Evolutionary conservation across 2,888 invertebrate species (phyloP).

Genomic region (Agonopterix arenella): DNA sequence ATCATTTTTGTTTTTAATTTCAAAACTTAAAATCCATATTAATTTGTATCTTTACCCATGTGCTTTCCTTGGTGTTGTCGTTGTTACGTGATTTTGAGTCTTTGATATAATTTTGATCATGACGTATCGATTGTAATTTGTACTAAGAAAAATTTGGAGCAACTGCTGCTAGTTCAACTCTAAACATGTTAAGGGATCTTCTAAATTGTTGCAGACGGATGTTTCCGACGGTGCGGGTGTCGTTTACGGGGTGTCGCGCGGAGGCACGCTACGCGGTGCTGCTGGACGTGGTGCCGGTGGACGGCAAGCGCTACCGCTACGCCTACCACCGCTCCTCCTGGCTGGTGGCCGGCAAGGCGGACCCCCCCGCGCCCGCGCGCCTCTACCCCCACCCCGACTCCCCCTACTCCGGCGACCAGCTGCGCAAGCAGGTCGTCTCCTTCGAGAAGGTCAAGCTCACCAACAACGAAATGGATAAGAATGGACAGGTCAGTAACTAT

Average conservation of each 20-base stretch:
- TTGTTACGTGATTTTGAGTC: too few species aligned
- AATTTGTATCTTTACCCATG: not conserved
- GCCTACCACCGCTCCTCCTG: constrained; percentile 99
- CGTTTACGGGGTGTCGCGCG: constrained; percentile 89
- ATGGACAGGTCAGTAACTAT: constrained; percentile 84
- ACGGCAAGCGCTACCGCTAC: constrained; percentile 97
- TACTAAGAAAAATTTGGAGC: too few species aligned
- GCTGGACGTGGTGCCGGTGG: constrained; percentile 97
- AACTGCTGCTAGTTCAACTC: too few species aligned
- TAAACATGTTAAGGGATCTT: too few species aligned
- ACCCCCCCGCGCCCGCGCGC: constrained; percentile 95
- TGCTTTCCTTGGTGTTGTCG: not conserved
- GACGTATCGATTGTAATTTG: too few species aligned
- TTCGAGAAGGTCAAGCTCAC: constrained; percentile 99
- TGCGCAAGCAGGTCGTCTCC: constrained; percentile 96
- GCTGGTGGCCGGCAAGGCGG: constrained; percentile 98
- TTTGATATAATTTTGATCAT: too few species aligned
- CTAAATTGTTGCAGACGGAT: constrained; percentile 84
- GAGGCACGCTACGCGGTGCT: constrained; percentile 94
- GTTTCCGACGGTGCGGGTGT: constrained; percentile 98
- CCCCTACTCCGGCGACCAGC: constrained; percentile 95
- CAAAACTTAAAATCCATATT: not conserved
- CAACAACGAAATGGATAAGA: constrained; percentile 98
- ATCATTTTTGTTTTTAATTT: not conserved
- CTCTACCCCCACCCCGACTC: constrained; percentile 98